These are phyloP conservation scores for Molothrus aeneus DNA, from an alignment of 2,797 vertebrate genomes.

Conservation along the genomic window DNA sequence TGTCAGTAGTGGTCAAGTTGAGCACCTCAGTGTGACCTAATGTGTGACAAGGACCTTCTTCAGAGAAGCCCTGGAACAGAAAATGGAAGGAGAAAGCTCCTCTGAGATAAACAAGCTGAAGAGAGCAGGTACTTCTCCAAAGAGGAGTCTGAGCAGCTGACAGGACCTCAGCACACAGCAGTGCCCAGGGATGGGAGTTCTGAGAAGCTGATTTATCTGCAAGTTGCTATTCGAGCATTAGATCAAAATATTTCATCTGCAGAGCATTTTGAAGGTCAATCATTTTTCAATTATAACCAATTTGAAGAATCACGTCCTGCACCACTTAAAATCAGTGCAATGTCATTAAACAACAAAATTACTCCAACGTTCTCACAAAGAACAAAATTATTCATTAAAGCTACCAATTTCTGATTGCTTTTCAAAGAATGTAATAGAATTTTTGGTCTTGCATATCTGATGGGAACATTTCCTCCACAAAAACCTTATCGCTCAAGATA, in stretches of 20 bases:
- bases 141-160: not conserved
- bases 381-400: conserved; percentile 52
- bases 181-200: not conserved
- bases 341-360: conserved; percentile 51
- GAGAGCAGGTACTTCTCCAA: not conserved
- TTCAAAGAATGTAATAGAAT: conserved; percentile 42
- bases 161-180: not conserved
- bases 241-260: not conserved
- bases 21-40: not conserved
- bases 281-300: conserved; percentile 44
- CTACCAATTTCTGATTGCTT: conserved; percentile 31
- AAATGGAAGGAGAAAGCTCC: not conserved
- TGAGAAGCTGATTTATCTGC: not conserved
- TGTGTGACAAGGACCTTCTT: not conserved
- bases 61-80: not conserved
- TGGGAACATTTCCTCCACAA: not conserved
- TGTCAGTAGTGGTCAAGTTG: not conserved
- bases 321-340: conserved; percentile 38
- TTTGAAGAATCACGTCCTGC: not conserved
- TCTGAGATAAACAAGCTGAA: not conserved
- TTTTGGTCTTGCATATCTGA: conserved; percentile 49
- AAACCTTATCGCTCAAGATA: conserved; percentile 24
- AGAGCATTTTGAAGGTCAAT: conserved; percentile 14
- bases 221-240: not conserved
- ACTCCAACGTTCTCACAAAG: not conserved